Base-by-base conservation (phyloP, 1,140 invertebrate species). In the Akabosia matsudoensis region DNA sequence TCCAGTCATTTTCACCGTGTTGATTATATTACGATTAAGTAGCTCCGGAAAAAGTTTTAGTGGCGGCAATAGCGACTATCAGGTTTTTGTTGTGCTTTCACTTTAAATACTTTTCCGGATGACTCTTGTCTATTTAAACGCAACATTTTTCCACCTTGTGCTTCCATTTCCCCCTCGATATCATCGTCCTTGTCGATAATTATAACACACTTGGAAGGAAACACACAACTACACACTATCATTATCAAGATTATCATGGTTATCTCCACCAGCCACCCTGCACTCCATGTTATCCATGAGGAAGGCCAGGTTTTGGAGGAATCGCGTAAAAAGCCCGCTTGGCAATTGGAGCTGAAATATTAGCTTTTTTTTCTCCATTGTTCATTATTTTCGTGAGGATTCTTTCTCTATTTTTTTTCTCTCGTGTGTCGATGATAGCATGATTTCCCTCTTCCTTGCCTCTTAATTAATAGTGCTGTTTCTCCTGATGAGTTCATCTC, bases 381-480 rank as follows among this genome's bases (percentile, higher is more conserved):
- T 52, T 26, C 31, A 74, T 56, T 61, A 61, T 61, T 61, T 61
- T 61, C 13, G 54, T 61, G 13, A 61, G 13, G 13, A 16, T 61
- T 61, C 54, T 61, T 61, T 22, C 54, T 24, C n/a, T 51, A 13
- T 24, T 61, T 61, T 22, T 61, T 24, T 22, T 45, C 37, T 45
- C 37, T 45, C 7, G 37, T 18, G 18, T 45, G 37, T n/a, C n/a
- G n/a, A 51, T 51, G n/a, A n/a, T n/a, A n/a, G n/a, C n/a, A 13
- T 31, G 61, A 67, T 67, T 67, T 30, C 30, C 54, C 18, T 22
- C 24, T 22, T 73, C 51, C 67, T 74, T 76, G 67, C 75, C 75
- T 76, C 75, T 76, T 79, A 79, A 79, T 79, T 76, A 79, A 79
- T 76, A 77, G 78, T 54, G 34, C 75, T 77, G 76, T 79, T 79